Evolutionary conservation across 2,888 invertebrate species (phyloP).

Genomic region (Adelognathus sp.): DNA sequence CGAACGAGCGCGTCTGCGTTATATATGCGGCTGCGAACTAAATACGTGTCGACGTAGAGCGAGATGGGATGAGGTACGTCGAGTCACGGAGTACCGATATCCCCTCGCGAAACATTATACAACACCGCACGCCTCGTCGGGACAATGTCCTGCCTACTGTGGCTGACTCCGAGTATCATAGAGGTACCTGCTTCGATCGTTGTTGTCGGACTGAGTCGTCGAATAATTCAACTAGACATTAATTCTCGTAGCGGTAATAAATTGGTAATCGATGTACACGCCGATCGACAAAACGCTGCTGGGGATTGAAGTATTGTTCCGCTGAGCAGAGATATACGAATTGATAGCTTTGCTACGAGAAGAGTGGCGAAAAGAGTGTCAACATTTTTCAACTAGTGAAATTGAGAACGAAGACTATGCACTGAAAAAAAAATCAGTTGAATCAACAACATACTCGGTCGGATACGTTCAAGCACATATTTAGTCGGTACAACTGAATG

Average conservation of each 20-base stretch:
- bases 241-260: constrained; percentile 32
- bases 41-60: constrained; percentile 45
- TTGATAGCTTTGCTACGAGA: neutral
- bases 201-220: neutral
- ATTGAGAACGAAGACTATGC: too few relatives aligned
- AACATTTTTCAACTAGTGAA: too few relatives aligned
- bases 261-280: constrained; percentile 36
- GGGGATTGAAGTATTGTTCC: neutral
- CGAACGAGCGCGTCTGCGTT: constrained; percentile 25
- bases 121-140: constrained; percentile 32
- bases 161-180: neutral
- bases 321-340: neutral
- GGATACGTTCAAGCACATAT: too few relatives aligned
- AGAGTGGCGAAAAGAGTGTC: constrained; percentile 6
- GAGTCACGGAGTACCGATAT: constrained; percentile 47
- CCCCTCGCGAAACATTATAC: constrained; percentile 43
- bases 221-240: constrained; percentile 44
- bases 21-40: constrained; percentile 38
- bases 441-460: too few relatives aligned
- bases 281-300: neutral
- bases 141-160: constrained; percentile 22
- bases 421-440: too few relatives aligned
- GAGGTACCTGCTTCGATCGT: constrained; percentile 34
- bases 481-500: too few relatives aligned
- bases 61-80: neutral